A percentile compares a stretch with the other conserved stretches of the same genome.
Evolutionary conservation across 2,113 vertebrate species (phyloP).

Genomic region (Engraulis encrasicolus): DNA sequence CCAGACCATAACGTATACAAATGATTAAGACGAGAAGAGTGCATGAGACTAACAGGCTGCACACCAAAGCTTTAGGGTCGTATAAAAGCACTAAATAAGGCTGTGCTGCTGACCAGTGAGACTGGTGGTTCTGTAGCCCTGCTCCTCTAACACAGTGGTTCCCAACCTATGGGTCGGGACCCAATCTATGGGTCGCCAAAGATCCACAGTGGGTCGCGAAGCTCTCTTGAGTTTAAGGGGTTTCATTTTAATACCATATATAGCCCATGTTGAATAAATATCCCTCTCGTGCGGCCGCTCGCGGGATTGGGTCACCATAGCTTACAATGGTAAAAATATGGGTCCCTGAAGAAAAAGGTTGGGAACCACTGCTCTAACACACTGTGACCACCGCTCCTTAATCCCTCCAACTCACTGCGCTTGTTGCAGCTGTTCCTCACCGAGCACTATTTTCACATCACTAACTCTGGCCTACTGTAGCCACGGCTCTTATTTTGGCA

Average conservation of each 20-base stretch:
- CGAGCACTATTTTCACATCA: slow-evolving; percentile 35
- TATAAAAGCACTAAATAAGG: slow-evolving; percentile 16
- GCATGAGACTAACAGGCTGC: background rate
- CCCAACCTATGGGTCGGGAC: no score
- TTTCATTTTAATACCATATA: no score
- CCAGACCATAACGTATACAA: background rate
- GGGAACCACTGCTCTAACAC: background rate
- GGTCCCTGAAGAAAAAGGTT: no score
- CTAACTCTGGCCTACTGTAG: slow-evolving; percentile 36
- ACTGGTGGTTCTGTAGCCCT: no score
- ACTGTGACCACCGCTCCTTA: background rate
- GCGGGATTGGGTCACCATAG: no score
- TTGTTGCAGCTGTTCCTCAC: slow-evolving; percentile 19
- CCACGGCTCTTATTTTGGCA: background rate
- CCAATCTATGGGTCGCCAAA: no score
- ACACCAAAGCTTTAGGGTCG: background rate
- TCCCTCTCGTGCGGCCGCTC: no score
- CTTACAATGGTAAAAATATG: no score
- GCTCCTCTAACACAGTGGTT: no score
- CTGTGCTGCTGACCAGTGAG: background rate
- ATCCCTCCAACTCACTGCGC: slow-evolving; percentile 19
- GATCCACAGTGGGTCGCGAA: no score
- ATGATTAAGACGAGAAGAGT: background rate
- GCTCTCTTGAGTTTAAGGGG: no score
- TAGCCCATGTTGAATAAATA: no score